Conservation (phyloP, 2,888 invertebrate genomes). For the Salticus scenicus region DNA sequence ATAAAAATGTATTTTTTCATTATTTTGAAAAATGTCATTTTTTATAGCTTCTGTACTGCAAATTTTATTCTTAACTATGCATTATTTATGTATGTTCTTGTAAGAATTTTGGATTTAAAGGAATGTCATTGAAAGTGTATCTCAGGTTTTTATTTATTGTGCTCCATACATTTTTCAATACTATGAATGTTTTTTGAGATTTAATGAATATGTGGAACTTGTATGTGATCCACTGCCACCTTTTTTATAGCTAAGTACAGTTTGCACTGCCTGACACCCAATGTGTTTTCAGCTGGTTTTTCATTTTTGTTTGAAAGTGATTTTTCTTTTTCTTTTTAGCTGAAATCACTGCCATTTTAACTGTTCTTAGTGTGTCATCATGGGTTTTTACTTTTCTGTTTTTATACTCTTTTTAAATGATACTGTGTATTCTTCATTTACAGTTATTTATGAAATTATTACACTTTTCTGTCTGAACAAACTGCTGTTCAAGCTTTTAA, state of each 20-base stretch:
- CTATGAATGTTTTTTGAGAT: not conserved
- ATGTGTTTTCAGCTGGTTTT: conserved; percentile 49
- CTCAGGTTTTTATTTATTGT: not conserved
- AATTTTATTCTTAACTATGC: too few species aligned
- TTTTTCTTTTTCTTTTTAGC: conserved; percentile 33
- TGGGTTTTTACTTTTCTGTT: conserved; percentile 36
- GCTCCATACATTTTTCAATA: not conserved
- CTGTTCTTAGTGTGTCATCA: conserved; percentile 25
- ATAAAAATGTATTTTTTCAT: too few species aligned
- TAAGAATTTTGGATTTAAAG: too few species aligned
- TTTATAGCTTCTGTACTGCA: too few species aligned
- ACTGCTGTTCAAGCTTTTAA: conserved; percentile 54
- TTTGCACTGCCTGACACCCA: not conserved
- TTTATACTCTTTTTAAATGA: conserved; percentile 56
- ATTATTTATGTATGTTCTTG: too few species aligned
- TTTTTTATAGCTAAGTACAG: conserved; percentile 21
- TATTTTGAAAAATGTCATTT: too few species aligned
- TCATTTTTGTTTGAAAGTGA: conserved; percentile 22
- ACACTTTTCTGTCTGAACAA: conserved; percentile 17
- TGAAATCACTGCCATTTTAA: conserved; percentile 66
- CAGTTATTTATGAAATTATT: conserved; percentile 39
- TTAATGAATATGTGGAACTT: not conserved
- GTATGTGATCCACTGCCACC: conserved; percentile 25
- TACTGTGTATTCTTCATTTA: conserved; percentile 25
- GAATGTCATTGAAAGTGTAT: not conserved